Evolutionary conservation across 2,113 vertebrate species (phyloP), one percentile per base, ranked within the genome.

Genomic region (Azemiops feae): DNA sequence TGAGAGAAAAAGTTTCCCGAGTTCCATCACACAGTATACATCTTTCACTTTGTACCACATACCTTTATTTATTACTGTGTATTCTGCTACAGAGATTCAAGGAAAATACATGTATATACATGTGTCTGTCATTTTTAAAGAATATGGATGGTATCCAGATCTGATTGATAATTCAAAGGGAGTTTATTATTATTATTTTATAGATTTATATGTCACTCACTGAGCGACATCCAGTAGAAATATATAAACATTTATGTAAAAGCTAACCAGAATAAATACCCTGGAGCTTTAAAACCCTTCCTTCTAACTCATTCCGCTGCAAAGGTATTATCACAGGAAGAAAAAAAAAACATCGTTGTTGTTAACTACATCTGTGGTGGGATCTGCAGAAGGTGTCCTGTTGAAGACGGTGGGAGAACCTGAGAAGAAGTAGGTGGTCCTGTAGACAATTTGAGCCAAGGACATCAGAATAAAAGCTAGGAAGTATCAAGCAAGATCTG

Each of bases 41-140:
- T 74, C 52, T 91, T 11, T 92, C 94, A 47, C 7, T 16, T 55
- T 69, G 92, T 11, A 92, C 18, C 1, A 39, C 20, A 18, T 7
- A 20, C 89, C 9, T 23, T 91, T 11, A 30, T 91, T 93, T 93
- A 34, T 64, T 95, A 6, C 23, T 86, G 88, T 91, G 94, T 47
- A 53, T 93, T 81, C 53, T 55, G 81, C 47, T 88, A 57, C 92
- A 27, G 55, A 74, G 69, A 91, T 91, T 88, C 30, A 43, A 50
- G 12, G 22, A 20, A 92, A 93, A 23, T 3, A 69, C 0, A 92
- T 93, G n/a, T n/a, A 92, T 89, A 93, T 92, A 16, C 69, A 50
- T 18, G 93, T 94, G 27, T 34, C 5, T 20, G 1, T 89, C 11
- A 22, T 95, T 94, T 87, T 91, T 95, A 95, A 92, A 69, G 93